Evolutionary conservation across 2,888 invertebrate species (phyloP).

Genomic region (Orthosia gracilis): DNA sequence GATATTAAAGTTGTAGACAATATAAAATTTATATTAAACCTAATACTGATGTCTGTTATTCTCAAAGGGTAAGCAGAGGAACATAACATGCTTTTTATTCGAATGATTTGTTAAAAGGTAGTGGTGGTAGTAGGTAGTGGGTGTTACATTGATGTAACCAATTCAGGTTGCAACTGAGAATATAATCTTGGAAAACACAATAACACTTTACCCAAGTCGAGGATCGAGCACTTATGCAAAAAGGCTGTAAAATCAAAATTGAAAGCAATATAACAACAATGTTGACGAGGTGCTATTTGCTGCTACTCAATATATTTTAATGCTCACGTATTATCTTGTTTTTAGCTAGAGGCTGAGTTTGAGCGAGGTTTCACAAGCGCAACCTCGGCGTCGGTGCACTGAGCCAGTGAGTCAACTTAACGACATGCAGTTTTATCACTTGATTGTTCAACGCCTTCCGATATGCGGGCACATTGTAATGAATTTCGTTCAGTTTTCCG

Average conservation of each 20-base stretch:
- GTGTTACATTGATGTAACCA: not conserved
- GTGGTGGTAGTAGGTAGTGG: too few relatives aligned
- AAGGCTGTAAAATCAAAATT: slow-evolving; percentile 22
- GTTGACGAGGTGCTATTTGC: slow-evolving; percentile 32
- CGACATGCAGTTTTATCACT: slow-evolving; percentile 67
- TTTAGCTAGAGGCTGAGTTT: slow-evolving; percentile 61
- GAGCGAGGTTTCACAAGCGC: slow-evolving; percentile 72
- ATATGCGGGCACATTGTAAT: slow-evolving; percentile 28
- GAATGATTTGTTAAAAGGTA: not conserved
- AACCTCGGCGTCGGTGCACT: slow-evolving; percentile 74
- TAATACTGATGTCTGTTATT: not conserved
- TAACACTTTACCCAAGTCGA: not conserved
- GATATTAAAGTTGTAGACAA: not conserved
- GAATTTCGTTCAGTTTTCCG: slow-evolving; percentile 18
- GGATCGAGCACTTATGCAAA: not conserved
- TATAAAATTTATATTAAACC: not conserved
- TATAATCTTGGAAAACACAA: not conserved
- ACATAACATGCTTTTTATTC: not conserved
- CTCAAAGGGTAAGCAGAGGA: not conserved
- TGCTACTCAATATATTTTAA: slow-evolving; percentile 54
- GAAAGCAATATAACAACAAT: slow-evolving; percentile 35
- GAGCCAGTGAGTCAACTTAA: slow-evolving; percentile 76
- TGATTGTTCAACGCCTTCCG: slow-evolving; percentile 38
- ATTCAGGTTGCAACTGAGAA: not conserved
- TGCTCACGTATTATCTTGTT: slow-evolving; percentile 50